Evolutionary conservation across 1,140 invertebrate species (phyloP).

Genomic region (Trichonephila clavata): DNA sequence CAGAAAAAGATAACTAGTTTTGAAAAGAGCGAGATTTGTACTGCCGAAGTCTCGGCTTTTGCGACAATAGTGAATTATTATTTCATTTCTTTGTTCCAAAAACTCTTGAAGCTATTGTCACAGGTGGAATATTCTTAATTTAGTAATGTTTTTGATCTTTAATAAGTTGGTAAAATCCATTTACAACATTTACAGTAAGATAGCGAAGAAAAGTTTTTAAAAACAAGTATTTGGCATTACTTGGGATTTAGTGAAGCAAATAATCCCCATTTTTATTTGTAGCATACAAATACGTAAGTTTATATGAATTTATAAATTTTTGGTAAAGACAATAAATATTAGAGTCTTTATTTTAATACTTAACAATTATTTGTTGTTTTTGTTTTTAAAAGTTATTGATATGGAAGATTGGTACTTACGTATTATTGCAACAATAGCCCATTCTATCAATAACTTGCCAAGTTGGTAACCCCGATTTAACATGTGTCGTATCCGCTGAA

Average conservation of each 20-base stretch:
- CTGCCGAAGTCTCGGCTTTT: not conserved
- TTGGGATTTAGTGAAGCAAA: not conserved
- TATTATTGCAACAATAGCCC: too few species aligned
- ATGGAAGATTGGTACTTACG: too few species aligned
- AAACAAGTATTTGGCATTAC: not conserved
- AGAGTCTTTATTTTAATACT: too few species aligned
- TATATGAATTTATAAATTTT: too few species aligned
- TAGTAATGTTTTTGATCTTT: not conserved
- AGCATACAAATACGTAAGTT: too few species aligned
- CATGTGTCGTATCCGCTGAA: too few species aligned
- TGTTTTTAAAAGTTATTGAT: too few species aligned
- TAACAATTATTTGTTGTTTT: too few species aligned
- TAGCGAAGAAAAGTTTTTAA: not conserved
- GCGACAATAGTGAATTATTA: not conserved
- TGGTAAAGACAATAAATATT: too few species aligned
- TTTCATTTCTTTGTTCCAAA: not conserved
- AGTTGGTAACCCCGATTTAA: too few species aligned
- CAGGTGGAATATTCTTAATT: not conserved
- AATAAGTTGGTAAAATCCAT: not conserved
- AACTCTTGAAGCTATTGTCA: not conserved
- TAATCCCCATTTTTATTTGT: not conserved
- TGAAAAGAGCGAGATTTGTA: not conserved
- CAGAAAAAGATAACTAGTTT: constrained; percentile 43
- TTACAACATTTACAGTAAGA: not conserved
- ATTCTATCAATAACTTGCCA: too few species aligned